Evolutionary conservation across 1,140 invertebrate species (phyloP).

Genomic region (Sycophila sp.): DNA sequence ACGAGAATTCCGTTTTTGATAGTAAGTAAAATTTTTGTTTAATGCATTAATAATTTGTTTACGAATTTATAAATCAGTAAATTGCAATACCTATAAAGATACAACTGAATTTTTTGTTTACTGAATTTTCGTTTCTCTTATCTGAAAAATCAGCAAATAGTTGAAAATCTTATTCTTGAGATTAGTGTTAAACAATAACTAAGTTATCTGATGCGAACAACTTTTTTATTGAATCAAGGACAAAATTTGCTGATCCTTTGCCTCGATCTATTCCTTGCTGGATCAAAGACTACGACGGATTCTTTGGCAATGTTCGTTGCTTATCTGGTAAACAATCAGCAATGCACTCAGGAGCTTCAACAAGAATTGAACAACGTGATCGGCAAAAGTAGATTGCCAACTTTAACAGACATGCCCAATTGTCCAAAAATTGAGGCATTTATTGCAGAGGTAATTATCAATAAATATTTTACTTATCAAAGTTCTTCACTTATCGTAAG

Average conservation of each 20-base stretch:
- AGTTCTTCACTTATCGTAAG: no score
- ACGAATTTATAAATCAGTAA: no score
- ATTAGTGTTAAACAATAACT: no score
- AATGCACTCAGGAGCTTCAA: conserved; percentile 74
- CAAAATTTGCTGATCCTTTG: conserved; percentile 75
- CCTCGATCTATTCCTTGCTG: conserved; percentile 77
- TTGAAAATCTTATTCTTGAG: no score
- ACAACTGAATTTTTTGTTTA: no score
- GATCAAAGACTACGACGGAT: conserved; percentile 76
- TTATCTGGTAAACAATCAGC: conserved; percentile 72
- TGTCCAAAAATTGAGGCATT: conserved; percentile 60
- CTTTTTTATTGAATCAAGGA: conserved; percentile 63
- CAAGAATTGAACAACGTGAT: conserved; percentile 76
- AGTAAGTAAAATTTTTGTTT: conserved; percentile 46
- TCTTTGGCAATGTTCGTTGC: conserved; percentile 72
- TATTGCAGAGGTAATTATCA: conserved; percentile 62
- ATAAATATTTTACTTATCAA: neutral
- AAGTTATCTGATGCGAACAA: no score
- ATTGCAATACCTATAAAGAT: no score
- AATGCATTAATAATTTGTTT: no score
- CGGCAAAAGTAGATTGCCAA: conserved; percentile 68
- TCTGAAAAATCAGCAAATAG: no score
- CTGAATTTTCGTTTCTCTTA: no score
- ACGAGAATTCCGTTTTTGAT: conserved; percentile 47
- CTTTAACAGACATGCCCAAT: conserved; percentile 67